Conservation (phyloP, 2,113 vertebrate species). For the Ranitomeya variabilis region DNA sequence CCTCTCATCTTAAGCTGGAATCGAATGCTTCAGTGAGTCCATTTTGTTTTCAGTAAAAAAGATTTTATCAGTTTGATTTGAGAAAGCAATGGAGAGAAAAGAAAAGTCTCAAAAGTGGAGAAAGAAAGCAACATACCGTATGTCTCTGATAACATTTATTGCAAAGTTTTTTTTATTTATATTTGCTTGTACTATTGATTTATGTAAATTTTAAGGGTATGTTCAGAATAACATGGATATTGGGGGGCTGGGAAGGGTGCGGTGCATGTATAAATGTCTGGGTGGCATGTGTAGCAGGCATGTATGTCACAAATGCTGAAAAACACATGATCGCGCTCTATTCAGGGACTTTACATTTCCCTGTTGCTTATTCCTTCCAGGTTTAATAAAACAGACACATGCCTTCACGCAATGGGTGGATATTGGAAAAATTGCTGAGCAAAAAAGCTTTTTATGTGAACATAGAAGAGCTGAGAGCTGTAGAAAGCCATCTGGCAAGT, state of each 20-base stretch:
- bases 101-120: too few species aligned
- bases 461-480: not conserved
- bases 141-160: too few species aligned
- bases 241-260: not conserved
- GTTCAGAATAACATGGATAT: not conserved
- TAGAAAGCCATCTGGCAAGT: slow-evolving; percentile 8
- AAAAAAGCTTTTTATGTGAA: slow-evolving; percentile 12
- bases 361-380: not conserved
- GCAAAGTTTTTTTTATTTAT: too few species aligned
- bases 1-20: too few species aligned
- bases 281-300: not conserved
- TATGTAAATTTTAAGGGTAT: too few species aligned
- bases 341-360: not conserved
- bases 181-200: too few species aligned
- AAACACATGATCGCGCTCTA: not conserved
- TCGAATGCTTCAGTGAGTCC: too few species aligned
- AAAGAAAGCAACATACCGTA: too few species aligned
- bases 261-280: not conserved
- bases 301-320: not conserved
- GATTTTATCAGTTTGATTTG: too few species aligned
- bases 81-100: too few species aligned
- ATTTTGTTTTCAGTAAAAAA: too few species aligned
- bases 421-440: slow-evolving; percentile 17
- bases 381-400: not conserved
- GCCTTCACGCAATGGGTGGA: slow-evolving; percentile 1